Base-by-base conservation (phyloP, 2,797 vertebrate species). In the Tachyglossus aculeatus region DNA sequence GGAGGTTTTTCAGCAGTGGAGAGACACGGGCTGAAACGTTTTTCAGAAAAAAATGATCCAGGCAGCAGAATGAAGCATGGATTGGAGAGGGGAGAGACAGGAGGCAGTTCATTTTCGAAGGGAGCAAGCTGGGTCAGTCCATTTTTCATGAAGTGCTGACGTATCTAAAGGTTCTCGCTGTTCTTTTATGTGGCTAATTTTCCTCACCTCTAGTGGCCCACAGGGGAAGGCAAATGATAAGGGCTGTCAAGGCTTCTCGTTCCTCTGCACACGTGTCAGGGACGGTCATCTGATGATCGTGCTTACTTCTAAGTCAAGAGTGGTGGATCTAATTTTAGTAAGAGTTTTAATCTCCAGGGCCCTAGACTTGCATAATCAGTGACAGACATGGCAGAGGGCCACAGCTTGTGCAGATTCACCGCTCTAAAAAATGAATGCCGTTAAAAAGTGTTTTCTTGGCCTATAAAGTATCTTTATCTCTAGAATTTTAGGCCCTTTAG, bases 221-320 rank as follows among this genome's bases (percentile, higher is more conserved):
- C 36, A 40, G 50, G 66, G 45, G 3, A 68, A 4, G 34, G 50
- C 55, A 2, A 19, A 50, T 36, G 27, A 48, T 77, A 65, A 22
- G 71, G 43, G 22, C 14, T 3, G 33, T 37, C 74, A 27, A 54
- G 63, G 57, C 52, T 71, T 52, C 54, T 63, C 15, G 9, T 13
- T 51, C 59, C 70, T 19, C 0, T 0, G 48, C 64, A 59, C 63
- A 74, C 40, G 79, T 21, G 66, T 72, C 55, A 77, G 58, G 73
- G 81, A 84, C 82, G 79, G 81, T 58, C 83, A 74, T 74, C 74
- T 63, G 75, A 41, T 74, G 67, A 72, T 82, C 84, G 77, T 31
- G 45, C 78, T 81, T 75, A 69, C n/a, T 71, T 34, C 66, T 19
- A 63, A 83, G 67, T 55, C 67, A 2, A 64, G 64, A 13, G 64